Base-by-base conservation (phyloP, 2,888 invertebrate species). In the Noctua janthe region DNA sequence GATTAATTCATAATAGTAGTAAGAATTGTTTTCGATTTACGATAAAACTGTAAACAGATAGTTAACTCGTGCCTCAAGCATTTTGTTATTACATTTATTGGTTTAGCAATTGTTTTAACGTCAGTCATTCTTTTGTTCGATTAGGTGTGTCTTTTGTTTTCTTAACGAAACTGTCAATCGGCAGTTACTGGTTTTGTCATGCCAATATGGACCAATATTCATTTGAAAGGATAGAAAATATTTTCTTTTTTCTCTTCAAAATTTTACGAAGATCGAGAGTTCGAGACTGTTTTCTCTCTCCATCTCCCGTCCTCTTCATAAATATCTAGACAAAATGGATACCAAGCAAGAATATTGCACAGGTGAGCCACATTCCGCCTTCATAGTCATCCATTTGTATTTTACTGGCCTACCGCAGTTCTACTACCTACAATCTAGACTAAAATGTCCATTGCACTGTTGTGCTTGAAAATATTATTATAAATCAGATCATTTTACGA, bases 401-500 rank as follows among this genome's bases (percentile, higher is more conserved):
- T 85, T 78, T 76, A 78, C 54, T 76, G 67, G 72, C 54, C 76
- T 75, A 82, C 76, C 75, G 39, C 77, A 78, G 54, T 69, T 20
- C 51, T 67, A 51, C 49, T 74, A 74, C 64, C 49, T 76, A 77
- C 64, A 47, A 75, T 82, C 70, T 84, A 74, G 75, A 77, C 84
- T 82, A 69, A 84, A 86, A 82, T 74, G 64, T 74, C 70, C 47
- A 71, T 74, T 71, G 80, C 69, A 73, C 87, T 75, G 76, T 72
- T 83, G 64, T 47, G 59, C 35, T 66, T 69, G 64, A 80, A 85
- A 77, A 80, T 86, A 71, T 83, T 69, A 78, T 83, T 62, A 43
- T 84, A 72, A 56, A 73, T 77, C 76, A 71, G 72, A 73, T 67
- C 75, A 83, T 72, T 86, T 85, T 84, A 84, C 47, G 74, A 74